These are phyloP conservation scores for Pterois miles DNA, from an alignment of 2,797 vertebrate genomes.

Conservation along the genomic window DNA sequence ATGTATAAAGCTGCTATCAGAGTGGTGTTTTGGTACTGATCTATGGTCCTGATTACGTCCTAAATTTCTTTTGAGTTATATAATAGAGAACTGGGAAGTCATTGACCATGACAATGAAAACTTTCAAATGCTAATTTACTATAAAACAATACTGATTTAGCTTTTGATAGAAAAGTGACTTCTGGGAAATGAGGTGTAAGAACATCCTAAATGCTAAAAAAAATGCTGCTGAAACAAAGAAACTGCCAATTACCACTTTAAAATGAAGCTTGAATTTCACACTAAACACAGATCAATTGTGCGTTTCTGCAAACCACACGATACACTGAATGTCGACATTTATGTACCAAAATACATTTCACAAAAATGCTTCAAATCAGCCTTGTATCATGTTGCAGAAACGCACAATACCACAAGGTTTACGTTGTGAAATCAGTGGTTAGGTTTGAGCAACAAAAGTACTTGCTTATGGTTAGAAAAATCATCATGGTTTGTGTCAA, in stretches of 20 bases:
- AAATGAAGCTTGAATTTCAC: not conserved
- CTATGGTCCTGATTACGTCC: not conserved
- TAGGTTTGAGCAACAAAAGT: too few relatives aligned
- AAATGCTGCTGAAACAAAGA: not conserved
- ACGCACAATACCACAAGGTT: too few relatives aligned
- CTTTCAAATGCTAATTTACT: too few relatives aligned
- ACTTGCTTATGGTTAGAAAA: too few relatives aligned
- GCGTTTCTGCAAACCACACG: too few relatives aligned
- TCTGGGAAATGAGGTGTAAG: not conserved
- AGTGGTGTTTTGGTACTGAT: not conserved
- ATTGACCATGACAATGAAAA: not conserved
- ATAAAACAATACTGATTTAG: conserved; percentile 1
- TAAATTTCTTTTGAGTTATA: not conserved
- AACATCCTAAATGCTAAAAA: conserved; percentile 1
- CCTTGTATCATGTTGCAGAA: too few relatives aligned
- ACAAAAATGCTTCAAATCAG: too few relatives aligned
- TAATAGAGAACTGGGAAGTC: not conserved
- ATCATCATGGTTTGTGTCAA: too few relatives aligned
- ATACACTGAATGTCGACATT: too few relatives aligned
- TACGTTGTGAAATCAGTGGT: too few relatives aligned
- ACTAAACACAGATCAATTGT: too few relatives aligned
- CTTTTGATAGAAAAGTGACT: not conserved
- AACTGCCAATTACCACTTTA: conserved; percentile 17
- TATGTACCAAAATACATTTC: too few relatives aligned
- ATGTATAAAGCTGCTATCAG: not conserved